Evolutionary conservation across 2,888 invertebrate species (phyloP), one percentile per base, ranked within the genome.

Genomic region (Rotaria magnacalcarata): DNA sequence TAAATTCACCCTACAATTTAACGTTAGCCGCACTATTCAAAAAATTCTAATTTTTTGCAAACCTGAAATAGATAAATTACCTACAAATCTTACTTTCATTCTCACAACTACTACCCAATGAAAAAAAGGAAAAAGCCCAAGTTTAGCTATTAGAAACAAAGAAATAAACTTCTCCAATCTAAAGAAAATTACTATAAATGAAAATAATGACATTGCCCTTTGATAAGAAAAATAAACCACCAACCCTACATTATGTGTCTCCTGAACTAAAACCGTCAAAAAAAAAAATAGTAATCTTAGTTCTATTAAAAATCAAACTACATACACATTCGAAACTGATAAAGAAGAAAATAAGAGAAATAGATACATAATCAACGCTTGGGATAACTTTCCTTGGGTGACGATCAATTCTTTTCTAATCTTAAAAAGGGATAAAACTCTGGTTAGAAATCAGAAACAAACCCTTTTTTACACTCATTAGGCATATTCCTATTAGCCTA

Each of bases 211-310:
- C 21, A 75, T 43, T 2, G n/a, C 43, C 8, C 75, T 43, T 43
- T 75, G 75, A 75, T 43, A 43, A 75, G 43, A 75, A 75, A 75
- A 75, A 75, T 75, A 75, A 21, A 75, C 16, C 19, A 75, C 7
- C 16, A 75, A 75, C 4, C 75, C 43, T 1, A 21, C 14, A 43
- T 10, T 43, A 24, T 75, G 41, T 43, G 10, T 21, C 19, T 75
- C 75, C 6, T 43, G 7, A 41, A 2, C 21, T 21, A 75, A 4
- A 41, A 41, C 10, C 41, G 16, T 19, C 10, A 75, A 43, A 11
- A 75, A 75, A 41, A 43, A 43, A 19, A 75, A 34, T 21, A 67
- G 7, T 43, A 19, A 43, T 75, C 41, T 19, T 7, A 75, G 2
- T 21, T 75, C 75, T 21, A 43, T 75, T 19, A 75, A 2, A 27